These are phyloP conservation scores for Caiman crocodilus DNA, from an alignment of 2,797 vertebrate species.

Conservation along the genomic window DNA sequence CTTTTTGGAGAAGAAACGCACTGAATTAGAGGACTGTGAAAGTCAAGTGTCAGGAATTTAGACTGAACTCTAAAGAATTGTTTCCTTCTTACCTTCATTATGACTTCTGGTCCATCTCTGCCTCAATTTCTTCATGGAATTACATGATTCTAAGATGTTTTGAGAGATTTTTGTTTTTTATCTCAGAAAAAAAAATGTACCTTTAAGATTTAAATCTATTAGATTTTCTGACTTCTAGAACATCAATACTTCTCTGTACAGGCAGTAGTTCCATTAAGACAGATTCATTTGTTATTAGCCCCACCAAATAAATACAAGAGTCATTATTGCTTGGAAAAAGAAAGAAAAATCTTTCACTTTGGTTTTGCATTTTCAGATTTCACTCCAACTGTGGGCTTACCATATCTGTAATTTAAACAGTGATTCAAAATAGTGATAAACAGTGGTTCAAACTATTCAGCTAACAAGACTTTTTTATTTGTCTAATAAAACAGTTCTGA, in stretches of 20 bases:
- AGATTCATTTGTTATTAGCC: neutral
- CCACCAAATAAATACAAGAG: neutral
- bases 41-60: neutral
- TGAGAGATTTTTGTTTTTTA: too few relatives aligned
- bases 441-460: neutral
- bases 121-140: too few relatives aligned
- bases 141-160: too few relatives aligned
- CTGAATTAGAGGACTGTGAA: neutral
- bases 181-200: too few relatives aligned
- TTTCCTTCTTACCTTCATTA: too few relatives aligned
- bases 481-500: too few relatives aligned
- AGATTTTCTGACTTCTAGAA: too few relatives aligned
- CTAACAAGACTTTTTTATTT: neutral
- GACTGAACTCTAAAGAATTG: neutral
- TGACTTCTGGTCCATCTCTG: too few relatives aligned
- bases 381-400: neutral
- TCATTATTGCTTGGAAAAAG: neutral
- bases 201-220: too few relatives aligned
- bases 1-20: neutral
- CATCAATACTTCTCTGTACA: neutral
- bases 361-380: neutral
- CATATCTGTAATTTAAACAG: neutral
- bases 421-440: neutral
- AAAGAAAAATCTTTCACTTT: neutral
- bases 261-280: neutral